These are phyloP conservation scores for Diaperis boleti DNA, from an alignment of 2,888 invertebrate genomes.

Conservation along the genomic window DNA sequence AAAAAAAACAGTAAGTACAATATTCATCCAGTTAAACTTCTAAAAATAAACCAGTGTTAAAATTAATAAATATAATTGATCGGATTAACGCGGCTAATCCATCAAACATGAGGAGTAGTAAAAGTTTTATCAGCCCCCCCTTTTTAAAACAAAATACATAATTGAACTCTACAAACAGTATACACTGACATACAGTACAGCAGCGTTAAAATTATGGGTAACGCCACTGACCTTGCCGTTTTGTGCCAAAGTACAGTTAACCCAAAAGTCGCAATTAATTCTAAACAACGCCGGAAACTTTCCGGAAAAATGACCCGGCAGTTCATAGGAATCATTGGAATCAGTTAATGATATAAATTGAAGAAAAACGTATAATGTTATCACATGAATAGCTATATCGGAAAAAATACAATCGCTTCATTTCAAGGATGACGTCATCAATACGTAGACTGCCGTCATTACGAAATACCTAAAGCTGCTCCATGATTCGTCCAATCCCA, in stretches of 20 bases:
- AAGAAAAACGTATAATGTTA: no score
- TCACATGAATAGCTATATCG: neutral
- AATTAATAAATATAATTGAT: no score
- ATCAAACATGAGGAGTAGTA: neutral
- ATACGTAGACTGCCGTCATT: constrained; percentile 23
- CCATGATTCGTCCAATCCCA: constrained; percentile 18
- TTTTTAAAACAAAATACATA: neutral
- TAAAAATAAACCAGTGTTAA: no score
- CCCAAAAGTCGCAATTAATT: constrained; percentile 18
- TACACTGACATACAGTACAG: neutral
- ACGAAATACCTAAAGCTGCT: constrained; percentile 26
- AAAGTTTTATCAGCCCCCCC: neutral
- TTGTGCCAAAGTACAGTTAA: constrained; percentile 26
- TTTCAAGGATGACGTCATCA: constrained; percentile 26
- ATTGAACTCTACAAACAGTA: neutral
- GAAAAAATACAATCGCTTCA: constrained; percentile 17
- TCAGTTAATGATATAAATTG: no score
- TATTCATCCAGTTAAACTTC: no score
- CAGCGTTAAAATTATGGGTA: neutral
- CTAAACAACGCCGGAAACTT: neutral
- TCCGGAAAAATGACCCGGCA: neutral
- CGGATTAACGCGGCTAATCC: no score
- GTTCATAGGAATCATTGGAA: neutral
- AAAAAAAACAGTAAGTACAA: no score
- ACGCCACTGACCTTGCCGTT: constrained; percentile 32